Percentiles rank a stretch among this genome's conserved stretches.
Evolutionary conservation across 2,113 vertebrate genomes (phyloP).

Genomic region (Monopterus albus): DNA sequence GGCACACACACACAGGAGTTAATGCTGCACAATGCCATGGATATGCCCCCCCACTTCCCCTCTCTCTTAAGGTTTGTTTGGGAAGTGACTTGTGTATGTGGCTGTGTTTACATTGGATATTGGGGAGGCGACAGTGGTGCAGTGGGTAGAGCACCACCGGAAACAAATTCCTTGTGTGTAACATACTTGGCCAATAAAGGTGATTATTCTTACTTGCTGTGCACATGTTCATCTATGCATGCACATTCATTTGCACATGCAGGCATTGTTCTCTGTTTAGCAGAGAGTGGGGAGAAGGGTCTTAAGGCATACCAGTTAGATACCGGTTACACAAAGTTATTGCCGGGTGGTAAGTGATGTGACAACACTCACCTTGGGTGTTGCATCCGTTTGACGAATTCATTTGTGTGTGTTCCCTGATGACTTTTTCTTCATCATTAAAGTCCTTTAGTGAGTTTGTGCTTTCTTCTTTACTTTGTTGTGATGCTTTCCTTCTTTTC

Average conservation of each 20-base stretch:
- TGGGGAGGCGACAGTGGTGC: no score
- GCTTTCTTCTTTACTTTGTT: not conserved
- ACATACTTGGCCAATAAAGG: no score
- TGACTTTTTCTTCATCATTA: not conserved
- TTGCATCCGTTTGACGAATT: not conserved
- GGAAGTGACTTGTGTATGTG: slow-evolving; percentile 50
- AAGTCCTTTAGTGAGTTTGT: not conserved
- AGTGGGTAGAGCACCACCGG: no score
- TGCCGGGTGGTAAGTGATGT: not conserved
- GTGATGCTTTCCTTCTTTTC: not conserved
- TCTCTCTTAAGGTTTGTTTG: slow-evolving; percentile 60
- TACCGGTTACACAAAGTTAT: not conserved
- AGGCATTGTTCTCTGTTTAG: slow-evolving; percentile 39
- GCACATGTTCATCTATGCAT: slow-evolving; percentile 47
- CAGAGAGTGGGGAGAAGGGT: slow-evolving; percentile 15
- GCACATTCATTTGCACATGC: slow-evolving; percentile 36
- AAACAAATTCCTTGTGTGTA: no score
- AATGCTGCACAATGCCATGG: slow-evolving; percentile 35
- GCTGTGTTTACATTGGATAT: slow-evolving; percentile 69
- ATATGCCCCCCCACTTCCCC: slow-evolving; percentile 16
- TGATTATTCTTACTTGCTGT: no score
- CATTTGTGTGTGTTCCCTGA: not conserved
- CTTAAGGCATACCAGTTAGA: not conserved
- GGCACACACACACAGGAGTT: slow-evolving; percentile 49
- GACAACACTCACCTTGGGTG: not conserved